Evolutionary conservation across 2,888 invertebrate genomes (phyloP), one percentile per base, ranked within the genome.

Genomic region (Troides helena): DNA sequence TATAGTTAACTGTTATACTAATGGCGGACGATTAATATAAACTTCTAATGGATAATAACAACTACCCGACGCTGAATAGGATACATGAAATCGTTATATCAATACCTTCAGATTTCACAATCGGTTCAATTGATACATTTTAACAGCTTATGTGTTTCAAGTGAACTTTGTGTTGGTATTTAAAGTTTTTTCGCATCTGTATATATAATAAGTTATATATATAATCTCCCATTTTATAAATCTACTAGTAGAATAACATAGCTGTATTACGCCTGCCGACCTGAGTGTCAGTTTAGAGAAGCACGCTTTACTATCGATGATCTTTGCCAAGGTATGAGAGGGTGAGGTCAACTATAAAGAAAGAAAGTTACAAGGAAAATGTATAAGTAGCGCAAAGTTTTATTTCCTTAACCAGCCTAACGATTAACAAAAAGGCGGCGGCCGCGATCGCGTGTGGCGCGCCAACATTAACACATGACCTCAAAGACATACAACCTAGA

Each of bases 391-490:
- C 21, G 66, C 21, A 50, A 60, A 53, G 17, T 61, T 61, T 30
- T 62, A 30, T 57, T 65, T 69, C 65, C 62, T n/a, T 23, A 21
- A 43, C 21, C 62, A 58, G 36, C 8, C 53, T 59, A 43, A 60
- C 46, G 68, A 66, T 70, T 70, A 70, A 58, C 69, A 74, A 70
- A 75, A 70, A 72, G 67, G 58, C 68, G 71, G 65, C 75, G 73
- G 73, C 77, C 59, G 79, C 77, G 75, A 76, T 90, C 81, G 90
- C 89, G 90, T 90, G 89, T 79, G 66, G 73, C 76, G 74, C 77
- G 70, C 75, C 73, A 76, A 77, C 80, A 84, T 85, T 82, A 84
- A 84, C 89, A 89, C 89, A 89, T 88, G 89, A 89, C 90, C 89
- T 87, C 86, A 86, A 83, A 89, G 87, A 90, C 87, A 86, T 77